phyloP scores from a whole-genome alignment of 2,888 invertebrate genomes.

The Augochlorella aurata region DNA sequence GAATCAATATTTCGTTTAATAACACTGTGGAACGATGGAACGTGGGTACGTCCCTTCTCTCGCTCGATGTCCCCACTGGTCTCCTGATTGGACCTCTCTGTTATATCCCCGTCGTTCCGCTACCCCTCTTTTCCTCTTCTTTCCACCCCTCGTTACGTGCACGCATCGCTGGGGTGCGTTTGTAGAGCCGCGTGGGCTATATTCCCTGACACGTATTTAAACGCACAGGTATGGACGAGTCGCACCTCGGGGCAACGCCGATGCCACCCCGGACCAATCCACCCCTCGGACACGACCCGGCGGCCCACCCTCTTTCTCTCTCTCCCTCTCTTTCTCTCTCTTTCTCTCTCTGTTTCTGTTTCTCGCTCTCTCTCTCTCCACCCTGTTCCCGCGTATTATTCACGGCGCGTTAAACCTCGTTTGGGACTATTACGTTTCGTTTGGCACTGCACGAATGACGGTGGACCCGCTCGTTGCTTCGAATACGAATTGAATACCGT shows the following conservation, averaged over 20 bases:
- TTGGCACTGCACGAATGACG: slow-evolving; percentile 64
- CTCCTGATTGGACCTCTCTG: slow-evolving; percentile 38
- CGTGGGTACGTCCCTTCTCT: slow-evolving; percentile 56
- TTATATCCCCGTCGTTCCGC: slow-evolving; percentile 17
- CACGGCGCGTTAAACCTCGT: slow-evolving; percentile 78
- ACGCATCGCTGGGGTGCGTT: slow-evolving; percentile 33
- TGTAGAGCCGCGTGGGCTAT: slow-evolving; percentile 24
- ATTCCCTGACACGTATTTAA: slow-evolving; percentile 51
- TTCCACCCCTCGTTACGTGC: slow-evolving; percentile 1
- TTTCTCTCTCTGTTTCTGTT: slow-evolving; percentile 12
- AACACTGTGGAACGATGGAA: slow-evolving; percentile 71
- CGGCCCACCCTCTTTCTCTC: neutral
- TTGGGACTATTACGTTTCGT: slow-evolving; percentile 77
- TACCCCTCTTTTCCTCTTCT: slow-evolving; percentile 14
- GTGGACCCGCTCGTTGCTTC: slow-evolving; percentile 55
- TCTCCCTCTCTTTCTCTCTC: slow-evolving; percentile 16
- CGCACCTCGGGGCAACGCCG: slow-evolving; percentile 56
- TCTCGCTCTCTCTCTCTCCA: slow-evolving; percentile 30
- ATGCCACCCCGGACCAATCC: slow-evolving; percentile 35
- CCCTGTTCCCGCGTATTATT: slow-evolving; percentile 70
- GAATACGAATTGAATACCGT: slow-evolving; percentile 63
- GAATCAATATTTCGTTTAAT: slow-evolving; percentile 82
- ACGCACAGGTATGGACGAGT: slow-evolving; percentile 57
- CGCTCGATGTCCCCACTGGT: neutral
- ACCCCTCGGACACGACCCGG: slow-evolving; percentile 20